Evolutionary conservation across 2,797 vertebrate genomes (phyloP).

Genomic region (Eremophila alpestris): DNA sequence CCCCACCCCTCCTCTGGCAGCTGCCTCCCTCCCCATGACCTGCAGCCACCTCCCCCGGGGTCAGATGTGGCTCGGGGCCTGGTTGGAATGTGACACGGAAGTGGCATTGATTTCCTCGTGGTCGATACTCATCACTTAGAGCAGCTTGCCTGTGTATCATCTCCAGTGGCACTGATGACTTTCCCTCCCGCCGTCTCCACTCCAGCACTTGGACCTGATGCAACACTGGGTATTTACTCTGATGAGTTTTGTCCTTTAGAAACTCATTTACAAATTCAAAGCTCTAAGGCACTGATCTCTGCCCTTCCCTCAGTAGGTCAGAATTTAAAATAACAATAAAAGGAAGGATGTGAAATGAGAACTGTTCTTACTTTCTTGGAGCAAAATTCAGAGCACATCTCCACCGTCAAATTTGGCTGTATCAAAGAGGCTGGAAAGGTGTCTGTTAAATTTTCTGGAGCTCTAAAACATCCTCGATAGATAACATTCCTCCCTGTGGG

Average conservation of each 20-base stretch:
- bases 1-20: background rate
- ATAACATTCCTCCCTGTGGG: slow-evolving; percentile 81
- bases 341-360: background rate
- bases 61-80: background rate
- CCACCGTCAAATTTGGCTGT: slow-evolving; percentile 85
- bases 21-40: background rate
- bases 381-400: slow-evolving; percentile 92
- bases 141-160: background rate
- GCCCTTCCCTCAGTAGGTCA: background rate
- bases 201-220: background rate
- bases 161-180: background rate
- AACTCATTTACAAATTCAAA: slow-evolving; percentile 46
- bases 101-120: background rate
- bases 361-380: slow-evolving; percentile 87
- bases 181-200: background rate
- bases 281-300: slow-evolving; percentile 24
- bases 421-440: slow-evolving; percentile 81
- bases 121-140: background rate
- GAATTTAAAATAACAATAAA: background rate
- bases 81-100: background rate
- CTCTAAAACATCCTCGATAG: slow-evolving; percentile 90
- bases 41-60: background rate
- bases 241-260: slow-evolving; percentile 17
- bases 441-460: slow-evolving; percentile 81
- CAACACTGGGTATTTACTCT: slow-evolving; percentile 10